Conservation (phyloP, 2,888 invertebrate species). For the Parnassius orleans region DNA sequence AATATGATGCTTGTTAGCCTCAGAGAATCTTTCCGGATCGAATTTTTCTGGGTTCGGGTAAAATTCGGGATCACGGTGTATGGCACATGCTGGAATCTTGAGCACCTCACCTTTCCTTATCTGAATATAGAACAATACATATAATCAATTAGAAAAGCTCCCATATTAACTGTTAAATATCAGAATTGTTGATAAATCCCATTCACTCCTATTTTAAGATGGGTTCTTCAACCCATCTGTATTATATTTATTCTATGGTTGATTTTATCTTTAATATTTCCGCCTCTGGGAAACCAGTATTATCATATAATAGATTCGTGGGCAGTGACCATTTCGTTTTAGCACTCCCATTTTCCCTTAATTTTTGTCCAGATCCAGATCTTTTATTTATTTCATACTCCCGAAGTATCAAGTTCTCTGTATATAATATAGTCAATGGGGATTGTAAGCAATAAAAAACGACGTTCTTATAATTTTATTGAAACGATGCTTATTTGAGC, state of each 20-base stretch:
- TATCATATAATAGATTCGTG: too few relatives aligned
- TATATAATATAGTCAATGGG: neutral
- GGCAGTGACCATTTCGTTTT: too few relatives aligned
- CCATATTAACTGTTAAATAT: neutral
- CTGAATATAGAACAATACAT: conserved; percentile 30
- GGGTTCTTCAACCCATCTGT: neutral
- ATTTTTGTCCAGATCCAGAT: neutral
- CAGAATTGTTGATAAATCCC: too few relatives aligned
- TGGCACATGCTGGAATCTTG: conserved; percentile 54
- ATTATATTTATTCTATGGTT: neutral
- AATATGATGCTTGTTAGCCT: conserved; percentile 46
- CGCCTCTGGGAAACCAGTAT: too few relatives aligned
- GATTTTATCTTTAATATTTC: too few relatives aligned
- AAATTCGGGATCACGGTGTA: conserved; percentile 50
- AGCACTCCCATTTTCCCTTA: neutral
- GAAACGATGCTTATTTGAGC: too few relatives aligned
- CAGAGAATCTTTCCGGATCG: conserved; percentile 55
- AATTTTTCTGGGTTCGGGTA: conserved; percentile 52
- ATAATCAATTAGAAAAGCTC: neutral
- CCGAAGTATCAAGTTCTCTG: neutral
- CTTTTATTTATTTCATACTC: neutral
- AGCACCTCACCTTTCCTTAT: conserved; percentile 54
- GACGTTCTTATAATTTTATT: too few relatives aligned
- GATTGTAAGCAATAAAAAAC: too few relatives aligned
- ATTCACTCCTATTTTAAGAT: neutral